phyloP scores from a whole-genome alignment of 2,888 invertebrate species.

The Danaus chrysippus region DNA sequence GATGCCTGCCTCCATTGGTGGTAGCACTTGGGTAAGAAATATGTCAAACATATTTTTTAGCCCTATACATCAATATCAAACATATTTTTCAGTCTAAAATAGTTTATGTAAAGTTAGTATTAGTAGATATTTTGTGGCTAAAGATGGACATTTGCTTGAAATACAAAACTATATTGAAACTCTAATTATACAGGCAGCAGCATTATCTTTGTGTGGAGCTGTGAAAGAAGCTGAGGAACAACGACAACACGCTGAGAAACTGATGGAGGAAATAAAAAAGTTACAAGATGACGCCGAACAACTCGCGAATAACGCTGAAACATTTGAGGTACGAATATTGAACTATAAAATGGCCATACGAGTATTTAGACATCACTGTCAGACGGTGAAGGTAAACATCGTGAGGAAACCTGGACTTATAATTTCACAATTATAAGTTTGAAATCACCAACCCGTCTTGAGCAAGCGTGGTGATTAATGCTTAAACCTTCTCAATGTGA shows the following conservation, averaged over 20 bases:
- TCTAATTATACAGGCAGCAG: constrained; percentile 73
- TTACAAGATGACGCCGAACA: constrained; percentile 82
- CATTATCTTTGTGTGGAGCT: constrained; percentile 90
- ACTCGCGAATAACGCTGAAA: constrained; percentile 83
- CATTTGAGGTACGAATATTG: constrained; percentile 79
- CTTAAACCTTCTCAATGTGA: too few species aligned
- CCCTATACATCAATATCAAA: not conserved
- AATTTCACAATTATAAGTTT: too few species aligned
- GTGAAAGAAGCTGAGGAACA: constrained; percentile 91
- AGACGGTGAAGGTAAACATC: too few species aligned
- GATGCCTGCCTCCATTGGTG: constrained; percentile 88
- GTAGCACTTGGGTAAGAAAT: constrained; percentile 84
- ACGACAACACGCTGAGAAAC: constrained; percentile 81
- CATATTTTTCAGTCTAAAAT: not conserved
- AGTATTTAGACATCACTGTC: too few species aligned
- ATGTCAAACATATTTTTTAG: not conserved
- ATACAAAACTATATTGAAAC: too few species aligned
- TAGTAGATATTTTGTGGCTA: too few species aligned
- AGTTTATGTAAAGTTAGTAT: too few species aligned
- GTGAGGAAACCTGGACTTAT: too few species aligned
- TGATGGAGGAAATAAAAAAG: constrained; percentile 82
- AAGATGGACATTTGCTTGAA: too few species aligned
- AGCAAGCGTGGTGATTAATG: too few species aligned
- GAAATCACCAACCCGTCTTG: too few species aligned
- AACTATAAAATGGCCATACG: not conserved